These are phyloP conservation scores for Scaptomyza graminum DNA, from an alignment of 1,140 invertebrate species.

Conservation along the genomic window DNA sequence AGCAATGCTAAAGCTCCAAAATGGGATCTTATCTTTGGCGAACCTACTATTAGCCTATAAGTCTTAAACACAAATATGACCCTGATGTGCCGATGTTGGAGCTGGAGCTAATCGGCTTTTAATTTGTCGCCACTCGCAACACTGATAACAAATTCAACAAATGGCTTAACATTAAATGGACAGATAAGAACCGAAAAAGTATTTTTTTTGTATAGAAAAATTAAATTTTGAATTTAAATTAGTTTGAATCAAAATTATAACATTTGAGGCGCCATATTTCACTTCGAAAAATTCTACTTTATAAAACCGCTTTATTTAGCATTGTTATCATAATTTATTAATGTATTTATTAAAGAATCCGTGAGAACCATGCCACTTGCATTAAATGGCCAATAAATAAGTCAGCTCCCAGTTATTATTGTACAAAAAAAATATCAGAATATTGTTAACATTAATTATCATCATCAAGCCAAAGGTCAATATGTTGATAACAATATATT, in stretches of 20 bases:
- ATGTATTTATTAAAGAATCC: slow-evolving; percentile 43
- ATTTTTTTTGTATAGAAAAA: no score
- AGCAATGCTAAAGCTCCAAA: no score
- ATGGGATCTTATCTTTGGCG: neutral
- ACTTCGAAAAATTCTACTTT: neutral
- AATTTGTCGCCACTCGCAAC: slow-evolving; percentile 30
- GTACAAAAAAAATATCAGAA: slow-evolving; percentile 4
- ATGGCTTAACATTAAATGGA: slow-evolving; percentile 17
- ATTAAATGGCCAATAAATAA: slow-evolving; percentile 56
- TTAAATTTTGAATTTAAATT: no score
- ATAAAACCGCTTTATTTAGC: neutral
- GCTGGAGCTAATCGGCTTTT: slow-evolving; percentile 48
- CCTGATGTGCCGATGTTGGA: neutral
- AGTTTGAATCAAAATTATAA: no score
- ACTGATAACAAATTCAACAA: slow-evolving; percentile 65
- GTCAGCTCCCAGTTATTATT: slow-evolving; percentile 20
- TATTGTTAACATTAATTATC: neutral
- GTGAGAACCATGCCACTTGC: slow-evolving; percentile 59
- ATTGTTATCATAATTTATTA: slow-evolving; percentile 7
- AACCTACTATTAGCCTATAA: no score
- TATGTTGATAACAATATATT: neutral
- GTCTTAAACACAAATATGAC: slow-evolving; percentile 20
- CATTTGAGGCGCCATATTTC: no score
- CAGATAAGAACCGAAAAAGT: neutral
- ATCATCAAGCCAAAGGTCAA: neutral